Evolutionary conservation across 2,113 vertebrate species (phyloP).

Genomic region (Podarcis raffonei): DNA sequence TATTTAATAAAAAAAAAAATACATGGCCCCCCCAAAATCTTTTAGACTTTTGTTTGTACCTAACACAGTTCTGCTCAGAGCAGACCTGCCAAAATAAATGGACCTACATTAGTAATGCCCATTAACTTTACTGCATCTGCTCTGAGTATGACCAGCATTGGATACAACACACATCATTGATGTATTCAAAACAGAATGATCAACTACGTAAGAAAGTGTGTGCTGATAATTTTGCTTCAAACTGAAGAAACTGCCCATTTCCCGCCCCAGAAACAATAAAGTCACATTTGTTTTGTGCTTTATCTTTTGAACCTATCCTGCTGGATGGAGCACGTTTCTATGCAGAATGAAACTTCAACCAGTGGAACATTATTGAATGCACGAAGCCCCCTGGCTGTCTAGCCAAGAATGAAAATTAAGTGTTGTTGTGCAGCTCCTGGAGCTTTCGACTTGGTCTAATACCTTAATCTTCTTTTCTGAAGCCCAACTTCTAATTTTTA

Average conservation of each 20-base stretch:
- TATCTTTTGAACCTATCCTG: not conserved
- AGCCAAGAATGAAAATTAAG: conserved; percentile 18
- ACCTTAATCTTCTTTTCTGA: conserved; percentile 66
- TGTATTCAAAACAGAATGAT: not conserved
- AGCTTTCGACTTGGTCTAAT: conserved; percentile 37
- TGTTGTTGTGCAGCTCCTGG: not conserved
- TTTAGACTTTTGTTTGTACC: too few relatives aligned
- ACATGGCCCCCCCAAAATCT: not conserved
- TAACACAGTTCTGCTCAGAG: too few relatives aligned
- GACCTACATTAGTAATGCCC: too few relatives aligned
- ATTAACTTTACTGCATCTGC: too few relatives aligned
- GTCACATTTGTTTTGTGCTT: not conserved
- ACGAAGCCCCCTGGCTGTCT: not conserved
- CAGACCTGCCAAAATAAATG: too few relatives aligned
- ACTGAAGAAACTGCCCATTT: not conserved
- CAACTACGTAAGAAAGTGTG: too few relatives aligned
- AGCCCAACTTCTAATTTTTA: conserved; percentile 50
- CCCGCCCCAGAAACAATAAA: not conserved
- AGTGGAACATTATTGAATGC: not conserved
- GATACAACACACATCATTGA: not conserved
- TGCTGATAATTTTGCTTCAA: not conserved
- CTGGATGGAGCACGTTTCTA: not conserved
- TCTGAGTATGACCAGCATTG: too few relatives aligned
- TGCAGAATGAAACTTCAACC: not conserved
- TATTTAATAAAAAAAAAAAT: too few relatives aligned